Evolutionary conservation across 1,140 invertebrate genomes (phyloP).

Genomic region (Danaus plexippus): DNA sequence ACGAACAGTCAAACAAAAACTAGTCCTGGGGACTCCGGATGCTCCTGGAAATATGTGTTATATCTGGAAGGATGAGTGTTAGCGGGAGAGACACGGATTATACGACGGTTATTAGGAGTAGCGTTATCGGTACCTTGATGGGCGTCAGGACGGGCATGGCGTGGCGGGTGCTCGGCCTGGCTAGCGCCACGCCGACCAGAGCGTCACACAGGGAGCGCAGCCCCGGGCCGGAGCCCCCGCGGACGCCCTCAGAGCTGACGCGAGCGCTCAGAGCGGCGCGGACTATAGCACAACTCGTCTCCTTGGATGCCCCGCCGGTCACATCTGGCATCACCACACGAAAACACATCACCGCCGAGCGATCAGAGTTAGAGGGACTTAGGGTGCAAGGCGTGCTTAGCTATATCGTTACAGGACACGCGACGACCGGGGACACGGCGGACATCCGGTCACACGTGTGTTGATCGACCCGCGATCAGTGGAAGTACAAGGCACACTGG

Average conservation of each 20-base stretch:
- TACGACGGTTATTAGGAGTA: neutral
- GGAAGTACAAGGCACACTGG: neutral
- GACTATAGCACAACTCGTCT: conserved; percentile 37
- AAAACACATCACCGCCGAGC: neutral
- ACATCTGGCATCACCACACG: conserved; percentile 29
- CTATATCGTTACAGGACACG: too few relatives aligned
- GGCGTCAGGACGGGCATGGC: conserved; percentile 55
- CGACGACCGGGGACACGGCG: neutral
- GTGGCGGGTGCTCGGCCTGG: conserved; percentile 39
- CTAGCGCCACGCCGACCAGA: conserved; percentile 58
- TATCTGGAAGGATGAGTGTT: too few relatives aligned
- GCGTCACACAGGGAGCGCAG: conserved; percentile 66
- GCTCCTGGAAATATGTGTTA: too few relatives aligned
- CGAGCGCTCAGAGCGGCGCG: conserved; percentile 31
- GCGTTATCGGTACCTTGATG: conserved; percentile 44
- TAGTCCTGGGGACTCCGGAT: too few relatives aligned
- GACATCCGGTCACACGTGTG: conserved; percentile 8
- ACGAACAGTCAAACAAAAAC: too few relatives aligned
- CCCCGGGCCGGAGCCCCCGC: conserved; percentile 28
- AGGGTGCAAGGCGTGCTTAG: too few relatives aligned
- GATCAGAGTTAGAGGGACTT: neutral
- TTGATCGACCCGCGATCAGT: neutral
- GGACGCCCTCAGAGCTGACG: conserved; percentile 14
- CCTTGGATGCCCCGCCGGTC: conserved; percentile 37
- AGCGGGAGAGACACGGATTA: too few relatives aligned